Percentiles rank a stretch among this genome's conserved stretches.
phyloP scores from a whole-genome alignment of 2,113 vertebrate genomes.

The Antigone vipio region DNA sequence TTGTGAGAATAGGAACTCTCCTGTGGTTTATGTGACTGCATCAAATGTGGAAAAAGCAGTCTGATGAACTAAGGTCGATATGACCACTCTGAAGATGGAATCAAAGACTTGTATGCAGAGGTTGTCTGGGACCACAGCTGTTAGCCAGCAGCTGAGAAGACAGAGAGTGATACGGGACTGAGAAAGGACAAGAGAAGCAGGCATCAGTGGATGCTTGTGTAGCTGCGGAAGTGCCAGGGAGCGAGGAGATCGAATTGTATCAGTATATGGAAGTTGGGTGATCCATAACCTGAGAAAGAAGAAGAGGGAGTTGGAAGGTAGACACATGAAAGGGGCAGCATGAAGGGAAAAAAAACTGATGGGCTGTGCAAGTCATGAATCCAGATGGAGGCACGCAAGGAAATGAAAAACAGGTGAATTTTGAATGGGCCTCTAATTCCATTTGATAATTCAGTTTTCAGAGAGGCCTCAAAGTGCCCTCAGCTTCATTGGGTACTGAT shows the following conservation, averaged over 20 bases:
- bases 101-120: background rate
- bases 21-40: background rate
- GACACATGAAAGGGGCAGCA: background rate
- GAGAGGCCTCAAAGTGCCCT: background rate
- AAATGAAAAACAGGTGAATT: conserved; percentile 32
- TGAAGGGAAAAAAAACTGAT: background rate
- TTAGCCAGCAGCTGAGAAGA: background rate
- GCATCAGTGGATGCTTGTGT: background rate
- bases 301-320: background rate
- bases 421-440: background rate
- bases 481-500: background rate
- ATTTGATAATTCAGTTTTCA: conserved; percentile 22
- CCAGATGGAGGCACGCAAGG: background rate
- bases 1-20: background rate
- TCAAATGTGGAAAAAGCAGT: background rate
- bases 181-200: background rate
- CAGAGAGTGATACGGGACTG: background rate
- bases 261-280: background rate
- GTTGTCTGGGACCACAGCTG: background rate
- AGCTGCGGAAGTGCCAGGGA: background rate
- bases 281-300: background rate
- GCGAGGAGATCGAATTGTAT: background rate
- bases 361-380: background rate
- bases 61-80: background rate
- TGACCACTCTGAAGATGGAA: background rate